Evolutionary conservation across 2,888 invertebrate species (phyloP), one percentile per base, ranked within the genome.

Genomic region (Pseudococcus longispinus): DNA sequence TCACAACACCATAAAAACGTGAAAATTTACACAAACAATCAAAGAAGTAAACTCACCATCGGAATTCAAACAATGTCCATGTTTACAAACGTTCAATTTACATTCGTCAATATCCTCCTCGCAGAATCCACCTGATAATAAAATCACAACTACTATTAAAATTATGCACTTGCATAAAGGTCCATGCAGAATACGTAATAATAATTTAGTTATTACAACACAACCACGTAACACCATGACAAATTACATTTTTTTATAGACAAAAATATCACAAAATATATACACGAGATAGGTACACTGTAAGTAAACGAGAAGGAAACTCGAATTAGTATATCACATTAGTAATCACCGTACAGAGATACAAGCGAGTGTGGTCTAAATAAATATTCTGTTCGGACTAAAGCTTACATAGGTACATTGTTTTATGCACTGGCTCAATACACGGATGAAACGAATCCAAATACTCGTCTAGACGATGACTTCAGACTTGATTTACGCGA

Each of bases 11-110:
- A 44, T 5, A 46, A 46, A 46, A 46, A 46, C 44, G 44, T 46
- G 44, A 23, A 18, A 77, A 18, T 18, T n/a, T n/a, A 0, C 13
- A 77, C 1, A 23, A 23, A 23, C 1, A 82, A 15, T 15, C 44
- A 46, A 46, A 15, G n/a, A n/a, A 46, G 13, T 37, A 55, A 83
- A 87, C 88, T 88, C 89, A 90, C 96, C 96, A 23, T 92, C 91
- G 13, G 91, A 93, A 90, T 97, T 97, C 44, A 95, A 92, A 90
- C 97, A 97, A 88, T 96, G 95, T 32, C 97, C 97, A 89, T 95
- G 92, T 89, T 95, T 94, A 90, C 97, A 97, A 88, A 95, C 93
- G 46, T 90, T 90, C 0, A 90, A 89, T 85, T 91, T 90, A 90
- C 96, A 96, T 90, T 97, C 97, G 90, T 97, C 93, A 20, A 96